Evolutionary conservation across 2,797 vertebrate genomes (phyloP).

Genomic region (Cryptoblepharus egeriae): DNA sequence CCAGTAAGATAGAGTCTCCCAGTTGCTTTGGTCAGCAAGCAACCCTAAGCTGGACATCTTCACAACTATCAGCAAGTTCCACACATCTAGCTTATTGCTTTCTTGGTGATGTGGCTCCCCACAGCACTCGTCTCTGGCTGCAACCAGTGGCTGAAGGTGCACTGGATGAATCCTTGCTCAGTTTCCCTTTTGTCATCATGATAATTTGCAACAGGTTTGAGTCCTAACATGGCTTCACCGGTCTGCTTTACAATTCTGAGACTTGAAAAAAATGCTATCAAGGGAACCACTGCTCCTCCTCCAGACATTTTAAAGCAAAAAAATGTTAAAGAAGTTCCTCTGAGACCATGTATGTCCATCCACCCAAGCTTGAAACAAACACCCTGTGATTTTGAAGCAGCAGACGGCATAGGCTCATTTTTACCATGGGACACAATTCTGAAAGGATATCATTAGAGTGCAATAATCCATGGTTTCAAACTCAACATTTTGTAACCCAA

Average conservation of each 20-base stretch:
- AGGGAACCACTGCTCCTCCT: neutral
- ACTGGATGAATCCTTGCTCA: neutral
- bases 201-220: neutral
- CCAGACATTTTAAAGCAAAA: neutral
- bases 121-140: neutral
- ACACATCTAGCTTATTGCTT: no score
- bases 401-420: neutral
- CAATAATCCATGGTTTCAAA: neutral
- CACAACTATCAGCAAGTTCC: neutral
- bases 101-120: no score
- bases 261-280: neutral
- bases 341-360: neutral
- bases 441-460: neutral
- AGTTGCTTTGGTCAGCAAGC: neutral
- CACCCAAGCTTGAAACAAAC: neutral
- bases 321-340: neutral
- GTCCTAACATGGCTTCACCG: neutral
- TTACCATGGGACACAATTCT: no score
- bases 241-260: neutral
- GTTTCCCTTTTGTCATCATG: neutral
- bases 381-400: no score
- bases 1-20: neutral
- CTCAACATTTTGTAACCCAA: neutral
- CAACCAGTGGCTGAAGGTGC: neutral
- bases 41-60: neutral